Conservation (phyloP, 2,888 invertebrate genomes). For the Limnephilus marmoratus region DNA sequence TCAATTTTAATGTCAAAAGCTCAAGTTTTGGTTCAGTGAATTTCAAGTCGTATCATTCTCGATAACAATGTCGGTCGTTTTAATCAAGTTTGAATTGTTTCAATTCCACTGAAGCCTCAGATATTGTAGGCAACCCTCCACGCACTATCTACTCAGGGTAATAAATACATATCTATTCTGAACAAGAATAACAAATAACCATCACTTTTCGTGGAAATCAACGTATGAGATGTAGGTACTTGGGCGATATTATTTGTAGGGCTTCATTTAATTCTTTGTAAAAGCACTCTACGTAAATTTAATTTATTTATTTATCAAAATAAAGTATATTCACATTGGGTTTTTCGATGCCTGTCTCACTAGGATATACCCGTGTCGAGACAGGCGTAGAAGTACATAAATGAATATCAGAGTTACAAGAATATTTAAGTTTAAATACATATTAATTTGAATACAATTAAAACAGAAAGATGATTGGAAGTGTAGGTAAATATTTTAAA, state of each 20-base stretch:
- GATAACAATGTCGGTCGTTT: conserved; percentile 17
- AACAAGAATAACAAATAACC: not conserved
- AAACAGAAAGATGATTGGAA: too few relatives aligned
- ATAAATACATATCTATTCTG: not conserved
- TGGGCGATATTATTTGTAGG: not conserved
- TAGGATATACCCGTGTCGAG: too few relatives aligned
- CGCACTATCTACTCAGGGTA: not conserved
- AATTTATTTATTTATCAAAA: too few relatives aligned
- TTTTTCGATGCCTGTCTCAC: too few relatives aligned
- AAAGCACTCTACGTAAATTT: too few relatives aligned
- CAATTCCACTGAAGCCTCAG: not conserved
- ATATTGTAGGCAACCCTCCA: not conserved
- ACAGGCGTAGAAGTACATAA: too few relatives aligned
- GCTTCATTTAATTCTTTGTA: not conserved
- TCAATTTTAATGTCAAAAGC: not conserved
- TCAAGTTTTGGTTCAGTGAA: not conserved
- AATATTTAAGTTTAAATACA: too few relatives aligned
- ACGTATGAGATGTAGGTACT: not conserved
- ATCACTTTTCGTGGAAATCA: not conserved
- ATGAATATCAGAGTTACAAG: too few relatives aligned
- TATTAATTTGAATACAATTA: too few relatives aligned
- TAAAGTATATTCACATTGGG: too few relatives aligned
- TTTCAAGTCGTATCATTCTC: conserved; percentile 25
- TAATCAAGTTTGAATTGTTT: conserved; percentile 33
- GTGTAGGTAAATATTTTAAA: too few relatives aligned